Conservation (phyloP, 2,113 vertebrate species). For the Cebidichthys violaceus region DNA sequence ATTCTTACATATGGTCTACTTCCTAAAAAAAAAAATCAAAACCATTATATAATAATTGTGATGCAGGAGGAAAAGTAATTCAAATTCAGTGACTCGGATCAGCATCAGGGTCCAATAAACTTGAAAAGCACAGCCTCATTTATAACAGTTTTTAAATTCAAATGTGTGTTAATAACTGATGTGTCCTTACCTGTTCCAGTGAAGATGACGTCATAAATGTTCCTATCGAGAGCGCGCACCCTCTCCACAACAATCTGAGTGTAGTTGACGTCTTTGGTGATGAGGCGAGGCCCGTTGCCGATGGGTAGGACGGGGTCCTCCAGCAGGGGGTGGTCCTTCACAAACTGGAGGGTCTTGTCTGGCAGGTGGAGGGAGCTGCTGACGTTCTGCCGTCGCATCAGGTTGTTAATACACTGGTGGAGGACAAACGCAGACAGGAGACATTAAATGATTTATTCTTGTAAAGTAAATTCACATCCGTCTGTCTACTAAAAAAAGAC, state of each 20-base stretch:
- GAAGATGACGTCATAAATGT: slow-evolving; percentile 92
- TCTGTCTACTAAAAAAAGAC: background rate
- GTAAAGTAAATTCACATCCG: background rate
- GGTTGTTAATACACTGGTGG: slow-evolving; percentile 90
- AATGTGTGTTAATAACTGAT: background rate
- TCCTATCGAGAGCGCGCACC: slow-evolving; percentile 88
- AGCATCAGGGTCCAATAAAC: background rate
- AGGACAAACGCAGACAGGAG: background rate
- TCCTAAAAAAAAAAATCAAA: background rate
- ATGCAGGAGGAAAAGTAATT: background rate
- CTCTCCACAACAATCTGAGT: slow-evolving; percentile 96
- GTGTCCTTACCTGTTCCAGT: slow-evolving; percentile 88
- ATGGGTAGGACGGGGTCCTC: slow-evolving; percentile 92
- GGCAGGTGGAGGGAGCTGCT: slow-evolving; percentile 91
- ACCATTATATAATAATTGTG: background rate
- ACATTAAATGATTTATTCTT: background rate
- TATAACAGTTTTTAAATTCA: background rate
- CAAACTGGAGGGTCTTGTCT: slow-evolving; percentile 96
- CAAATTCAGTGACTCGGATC: background rate
- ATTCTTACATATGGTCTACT: background rate
- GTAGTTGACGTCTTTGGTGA: slow-evolving; percentile 91
- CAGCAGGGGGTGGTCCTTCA: slow-evolving; percentile 96
- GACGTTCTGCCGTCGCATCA: slow-evolving; percentile 88
- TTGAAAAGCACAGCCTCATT: background rate
- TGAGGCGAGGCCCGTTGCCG: slow-evolving; percentile 88